Evolutionary conservation across 1,140 invertebrate species (phyloP), one percentile per base, ranked within the genome.

Genomic region (Potamilus streckersoni): DNA sequence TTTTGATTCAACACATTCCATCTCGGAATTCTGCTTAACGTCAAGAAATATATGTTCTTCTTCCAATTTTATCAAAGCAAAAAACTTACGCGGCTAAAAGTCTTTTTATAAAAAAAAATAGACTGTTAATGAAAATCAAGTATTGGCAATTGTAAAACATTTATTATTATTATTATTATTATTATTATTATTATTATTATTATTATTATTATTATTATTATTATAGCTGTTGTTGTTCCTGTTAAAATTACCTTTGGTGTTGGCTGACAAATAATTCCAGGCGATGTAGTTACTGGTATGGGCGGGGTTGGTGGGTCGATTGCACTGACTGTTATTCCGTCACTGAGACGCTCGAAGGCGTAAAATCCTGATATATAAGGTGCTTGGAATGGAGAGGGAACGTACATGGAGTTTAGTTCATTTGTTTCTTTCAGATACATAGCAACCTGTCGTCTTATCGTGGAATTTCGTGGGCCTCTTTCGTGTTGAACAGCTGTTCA

Each of bases 401-500:
- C 75, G 31, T 82, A 70, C 38, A 83, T 64, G 14, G 80, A 77
- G 27, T 73, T 71, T 19, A 84, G 83, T 67, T 89, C 87, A 23
- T 80, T 83, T 14, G 86, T 85, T 73, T 90, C 89, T 78, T 90
- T 90, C 20, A 91, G 94, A 59, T 92, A 91, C 86, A 96, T 91
- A 20, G 94, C 94, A 92, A 96, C 95, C 90, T 97, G 96, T 63
- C 96, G 92, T 11, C 96, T 92, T 16, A 98, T 91, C 3, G 96
- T 98, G 0, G 96, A 96, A 83, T 96, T 97, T 69, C 98, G 91
- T n/a, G 97, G 98, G 0, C 97, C 98, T 82, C 98, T 92, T 91
- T 99, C 97, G 85, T 99, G 97, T 90, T 99, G 98, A 5, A 99
- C 98, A 66, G 98, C 97, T 97, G 91, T 70, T 92, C 91, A 76